Conservation (phyloP, 2,113 vertebrate genomes). For the Pterocles gutturalis region DNA sequence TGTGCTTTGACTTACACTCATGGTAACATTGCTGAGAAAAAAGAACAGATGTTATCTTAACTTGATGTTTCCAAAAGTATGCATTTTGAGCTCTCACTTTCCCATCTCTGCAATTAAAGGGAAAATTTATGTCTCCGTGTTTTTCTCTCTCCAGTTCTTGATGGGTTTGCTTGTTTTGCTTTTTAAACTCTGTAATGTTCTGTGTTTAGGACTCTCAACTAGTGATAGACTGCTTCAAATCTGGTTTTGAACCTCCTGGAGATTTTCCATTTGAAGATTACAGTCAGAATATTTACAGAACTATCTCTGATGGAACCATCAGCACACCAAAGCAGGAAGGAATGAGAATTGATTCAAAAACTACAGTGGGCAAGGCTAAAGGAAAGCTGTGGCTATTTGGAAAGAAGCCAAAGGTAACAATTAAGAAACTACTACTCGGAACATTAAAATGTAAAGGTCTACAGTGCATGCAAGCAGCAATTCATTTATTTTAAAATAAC, state of each 20-base stretch:
- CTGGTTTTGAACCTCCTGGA: conserved; percentile 93
- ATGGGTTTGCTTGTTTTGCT: not conserved
- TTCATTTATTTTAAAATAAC: not conserved
- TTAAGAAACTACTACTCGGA: conserved; percentile 12
- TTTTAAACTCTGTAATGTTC: conserved; percentile 29
- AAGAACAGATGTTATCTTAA: not conserved
- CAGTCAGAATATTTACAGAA: conserved; percentile 95
- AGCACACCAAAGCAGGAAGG: conserved; percentile 90
- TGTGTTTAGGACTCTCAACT: conserved; percentile 88
- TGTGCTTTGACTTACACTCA: not conserved
- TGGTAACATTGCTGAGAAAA: not conserved
- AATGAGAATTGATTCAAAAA: conserved; percentile 88
- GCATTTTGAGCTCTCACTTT: not conserved
- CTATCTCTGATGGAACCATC: conserved; percentile 94
- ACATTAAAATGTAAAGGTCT: not conserved
- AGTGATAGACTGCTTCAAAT: conserved; percentile 97
- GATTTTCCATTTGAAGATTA: conserved; percentile 98
- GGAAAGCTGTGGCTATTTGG: conserved; percentile 99
- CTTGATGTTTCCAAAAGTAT: not conserved
- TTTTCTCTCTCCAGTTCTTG: not conserved
- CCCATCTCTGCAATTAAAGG: not conserved
- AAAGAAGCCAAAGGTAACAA: conserved; percentile 96
- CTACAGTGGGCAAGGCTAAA: conserved; percentile 89
- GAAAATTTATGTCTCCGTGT: not conserved
- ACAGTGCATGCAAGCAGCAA: not conserved